phyloP scores from a whole-genome alignment of 1,140 invertebrate species.

The Charaxes varanes region DNA sequence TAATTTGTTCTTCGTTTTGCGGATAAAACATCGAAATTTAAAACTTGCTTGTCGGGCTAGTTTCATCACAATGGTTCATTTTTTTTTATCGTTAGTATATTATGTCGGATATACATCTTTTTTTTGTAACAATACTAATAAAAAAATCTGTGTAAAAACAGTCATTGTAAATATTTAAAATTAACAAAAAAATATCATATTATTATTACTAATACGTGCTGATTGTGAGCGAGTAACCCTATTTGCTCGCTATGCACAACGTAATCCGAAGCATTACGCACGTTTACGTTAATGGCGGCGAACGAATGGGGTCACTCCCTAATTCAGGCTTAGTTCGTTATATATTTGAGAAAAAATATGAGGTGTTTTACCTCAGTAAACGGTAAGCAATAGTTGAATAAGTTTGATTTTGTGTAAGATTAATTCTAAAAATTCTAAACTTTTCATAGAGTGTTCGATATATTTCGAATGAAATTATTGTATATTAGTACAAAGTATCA shows the following conservation, averaged over 20 bases:
- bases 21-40: too few species aligned
- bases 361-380: slow-evolving; percentile 37
- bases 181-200: slow-evolving; percentile 40
- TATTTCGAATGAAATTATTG: slow-evolving; percentile 43
- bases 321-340: slow-evolving; percentile 23
- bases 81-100: too few species aligned
- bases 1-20: too few species aligned
- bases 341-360: slow-evolving; percentile 20
- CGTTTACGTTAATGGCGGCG: background rate
- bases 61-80: too few species aligned
- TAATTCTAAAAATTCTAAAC: slow-evolving; percentile 47
- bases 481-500: slow-evolving; percentile 69
- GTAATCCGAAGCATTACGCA: background rate
- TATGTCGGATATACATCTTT: too few species aligned
- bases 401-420: slow-evolving; percentile 41
- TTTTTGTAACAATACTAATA: too few species aligned
- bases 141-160: too few species aligned
- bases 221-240: slow-evolving; percentile 26
- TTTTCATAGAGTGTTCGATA: slow-evolving; percentile 42
- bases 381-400: slow-evolving; percentile 50
- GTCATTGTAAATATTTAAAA: slow-evolving; percentile 46
- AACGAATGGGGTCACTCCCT: slow-evolving; percentile 30
- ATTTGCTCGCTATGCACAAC: slow-evolving; percentile 13
- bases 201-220: slow-evolving; percentile 25
- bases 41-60: too few species aligned